These are phyloP conservation scores for Criorhina ranunculi DNA, from an alignment of 2,888 invertebrate genomes.

Conservation along the genomic window DNA sequence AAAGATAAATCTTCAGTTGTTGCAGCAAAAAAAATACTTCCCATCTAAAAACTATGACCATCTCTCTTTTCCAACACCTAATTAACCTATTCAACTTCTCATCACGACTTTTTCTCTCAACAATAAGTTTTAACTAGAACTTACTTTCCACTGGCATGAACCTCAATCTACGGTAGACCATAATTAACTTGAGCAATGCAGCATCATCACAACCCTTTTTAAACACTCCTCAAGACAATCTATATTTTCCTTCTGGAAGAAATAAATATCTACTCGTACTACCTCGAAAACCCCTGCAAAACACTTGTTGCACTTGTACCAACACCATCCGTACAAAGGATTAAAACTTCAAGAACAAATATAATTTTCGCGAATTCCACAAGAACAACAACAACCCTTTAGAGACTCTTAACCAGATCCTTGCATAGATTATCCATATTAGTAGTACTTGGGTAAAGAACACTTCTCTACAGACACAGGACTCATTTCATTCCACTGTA, in stretches of 20 bases:
- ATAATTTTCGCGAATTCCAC: constrained; percentile 57
- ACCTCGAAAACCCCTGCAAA: constrained; percentile 1
- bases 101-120: neutral
- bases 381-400: constrained; percentile 10
- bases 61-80: neutral
- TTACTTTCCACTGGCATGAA: constrained; percentile 1
- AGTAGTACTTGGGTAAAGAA: constrained; percentile 21
- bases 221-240: constrained; percentile 11
- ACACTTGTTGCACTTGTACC: constrained; percentile 54
- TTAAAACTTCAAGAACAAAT: constrained; percentile 51
- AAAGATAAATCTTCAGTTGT: too few relatives aligned
- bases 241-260: neutral
- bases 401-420: constrained; percentile 18
- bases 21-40: too few relatives aligned
- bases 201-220: constrained; percentile 24
- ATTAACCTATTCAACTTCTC: neutral
- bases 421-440: constrained; percentile 53
- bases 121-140: neutral
- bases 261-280: constrained; percentile 9
- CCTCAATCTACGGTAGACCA: constrained; percentile 11
- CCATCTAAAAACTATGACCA: neutral
- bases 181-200: constrained; percentile 48
- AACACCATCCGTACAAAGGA: constrained; percentile 33
- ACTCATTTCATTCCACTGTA: neutral
- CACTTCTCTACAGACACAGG: constrained; percentile 1